Conservation (phyloP, 92 coral and sea anemone species). For the Actinernus sp. region DNA sequence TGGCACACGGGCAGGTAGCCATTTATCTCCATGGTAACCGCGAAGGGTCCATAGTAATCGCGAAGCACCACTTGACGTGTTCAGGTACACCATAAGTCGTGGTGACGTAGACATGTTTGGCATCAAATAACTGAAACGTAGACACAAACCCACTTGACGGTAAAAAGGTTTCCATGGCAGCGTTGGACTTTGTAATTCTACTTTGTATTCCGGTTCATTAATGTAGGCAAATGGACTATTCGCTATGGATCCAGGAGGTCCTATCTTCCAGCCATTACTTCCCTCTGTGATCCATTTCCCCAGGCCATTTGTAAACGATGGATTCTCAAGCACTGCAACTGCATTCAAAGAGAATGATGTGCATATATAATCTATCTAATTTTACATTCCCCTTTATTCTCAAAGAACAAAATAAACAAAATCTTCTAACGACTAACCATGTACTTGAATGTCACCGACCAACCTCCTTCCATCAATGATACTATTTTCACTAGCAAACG, state of each 20-base stretch:
- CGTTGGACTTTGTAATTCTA: conserved; percentile 22
- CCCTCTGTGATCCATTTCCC: background rate
- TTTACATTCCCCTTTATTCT: too few relatives aligned
- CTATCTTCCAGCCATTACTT: background rate
- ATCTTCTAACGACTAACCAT: too few relatives aligned
- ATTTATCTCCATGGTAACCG: conserved; percentile 68
- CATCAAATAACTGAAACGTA: conserved; percentile 36
- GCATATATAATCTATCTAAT: too few relatives aligned
- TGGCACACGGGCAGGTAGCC: conserved; percentile 46
- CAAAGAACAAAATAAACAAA: too few relatives aligned
- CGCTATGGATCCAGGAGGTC: background rate
- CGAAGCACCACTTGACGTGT: conserved; percentile 1
- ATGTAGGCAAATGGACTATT: conserved; percentile 13
- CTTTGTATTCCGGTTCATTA: conserved; percentile 10
- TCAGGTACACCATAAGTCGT: conserved; percentile 15
- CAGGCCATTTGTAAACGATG: background rate
- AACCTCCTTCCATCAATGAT: too few relatives aligned
- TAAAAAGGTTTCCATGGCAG: conserved; percentile 60
- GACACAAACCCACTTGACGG: conserved; percentile 47
- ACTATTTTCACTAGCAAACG: too few relatives aligned
- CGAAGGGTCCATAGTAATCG: conserved; percentile 48
- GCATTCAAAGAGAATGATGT: background rate
- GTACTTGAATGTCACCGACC: too few relatives aligned
- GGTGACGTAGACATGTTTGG: conserved; percentile 6
- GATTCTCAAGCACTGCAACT: conserved; percentile 11